A percentile compares a stretch with the other conserved stretches of the same genome.
Evolutionary conservation across 2,797 vertebrate genomes (phyloP).

Genomic region (Sarcoramphus papa): DNA sequence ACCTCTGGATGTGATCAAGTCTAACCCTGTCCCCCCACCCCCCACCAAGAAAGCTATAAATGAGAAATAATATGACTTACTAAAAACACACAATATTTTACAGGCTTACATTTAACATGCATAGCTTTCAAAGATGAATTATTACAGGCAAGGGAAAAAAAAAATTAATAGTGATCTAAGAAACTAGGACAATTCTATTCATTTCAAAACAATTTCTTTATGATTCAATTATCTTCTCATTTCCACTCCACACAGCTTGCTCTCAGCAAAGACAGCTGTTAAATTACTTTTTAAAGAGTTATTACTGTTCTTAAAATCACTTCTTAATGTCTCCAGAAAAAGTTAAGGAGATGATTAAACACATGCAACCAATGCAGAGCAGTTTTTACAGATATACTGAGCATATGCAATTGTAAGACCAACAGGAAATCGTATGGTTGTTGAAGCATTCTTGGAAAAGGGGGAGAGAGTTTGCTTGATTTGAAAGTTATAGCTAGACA

Average conservation of each 20-base stretch:
- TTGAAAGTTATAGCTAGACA: background rate
- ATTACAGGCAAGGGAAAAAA: background rate
- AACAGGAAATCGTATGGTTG: background rate
- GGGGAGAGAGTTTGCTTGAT: background rate
- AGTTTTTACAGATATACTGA: background rate
- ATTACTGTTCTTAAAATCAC: conserved; percentile 20
- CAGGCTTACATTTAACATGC: background rate
- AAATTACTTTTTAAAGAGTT: conserved; percentile 34
- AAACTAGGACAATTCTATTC: background rate
- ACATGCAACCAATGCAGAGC: background rate
- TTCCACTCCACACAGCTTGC: background rate
- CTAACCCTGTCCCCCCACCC: background rate
- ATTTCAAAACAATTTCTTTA: conserved; percentile 47
- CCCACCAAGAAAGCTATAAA: background rate
- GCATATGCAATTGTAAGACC: background rate
- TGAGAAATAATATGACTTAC: background rate
- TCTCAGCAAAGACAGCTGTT: conserved; percentile 25
- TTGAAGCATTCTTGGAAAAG: background rate
- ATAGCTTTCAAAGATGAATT: background rate
- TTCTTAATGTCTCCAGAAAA: conserved; percentile 1
- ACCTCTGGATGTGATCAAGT: background rate
- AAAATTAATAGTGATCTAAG: conserved; percentile 21
- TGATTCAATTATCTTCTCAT: conserved; percentile 44
- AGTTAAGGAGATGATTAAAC: conserved; percentile 30
- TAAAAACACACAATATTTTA: background rate